Base-by-base conservation (phyloP, 2,797 vertebrate species). In the Dromococcyx pavoninus region DNA sequence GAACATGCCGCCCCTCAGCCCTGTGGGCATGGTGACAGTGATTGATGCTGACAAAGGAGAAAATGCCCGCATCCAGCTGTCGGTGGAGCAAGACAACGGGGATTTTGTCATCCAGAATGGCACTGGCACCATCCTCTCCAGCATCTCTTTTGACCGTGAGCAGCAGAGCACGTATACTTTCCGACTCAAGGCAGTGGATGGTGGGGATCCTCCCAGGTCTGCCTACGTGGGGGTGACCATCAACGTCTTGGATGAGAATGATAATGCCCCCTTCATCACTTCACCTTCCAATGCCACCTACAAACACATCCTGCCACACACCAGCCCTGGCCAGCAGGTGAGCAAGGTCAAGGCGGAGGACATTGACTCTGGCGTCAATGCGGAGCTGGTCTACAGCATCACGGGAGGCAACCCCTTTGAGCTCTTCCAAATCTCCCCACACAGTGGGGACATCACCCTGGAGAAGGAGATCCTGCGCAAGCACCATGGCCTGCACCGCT, bases 81-180 rank as follows among this genome's bases (percentile, higher is more conserved):
- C 97, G 0, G 99, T 99, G 25, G 99, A 99, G 72, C 99, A 99
- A 18, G 99, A 99, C 96, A 99, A 99, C 0, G 99, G 99, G 30
- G 99, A 99, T 95, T 99, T 99, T 91, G 97, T 99, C 76, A 99
- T 99, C 96, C 99, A 99, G 97, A 99, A 99, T 4, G 99, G 99
- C 70, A 99, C 99, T 0, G 98, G 98, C 67, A 99, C 99, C 54
- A 99, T 99, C 84, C 98, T 99, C 74, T 99, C 99, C 61, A 99
- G 99, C 94, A 99, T 99, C 95, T 99, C 99, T 37, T 99, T 99
- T 1, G 99, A 99, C 94, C 98, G 99, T 17, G 99, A 99, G 93
- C 99, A 99, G 88, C 99, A 99, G 79, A 99, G 99, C 96, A 99
- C 99, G 1, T 99, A 99, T 89, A 99, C 99, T 17, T 99, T 99